Percentiles rank a stretch among this genome's conserved stretches.
Conservation (phyloP, 2,888 invertebrate species). For the Acrocera orbiculus region DNA sequence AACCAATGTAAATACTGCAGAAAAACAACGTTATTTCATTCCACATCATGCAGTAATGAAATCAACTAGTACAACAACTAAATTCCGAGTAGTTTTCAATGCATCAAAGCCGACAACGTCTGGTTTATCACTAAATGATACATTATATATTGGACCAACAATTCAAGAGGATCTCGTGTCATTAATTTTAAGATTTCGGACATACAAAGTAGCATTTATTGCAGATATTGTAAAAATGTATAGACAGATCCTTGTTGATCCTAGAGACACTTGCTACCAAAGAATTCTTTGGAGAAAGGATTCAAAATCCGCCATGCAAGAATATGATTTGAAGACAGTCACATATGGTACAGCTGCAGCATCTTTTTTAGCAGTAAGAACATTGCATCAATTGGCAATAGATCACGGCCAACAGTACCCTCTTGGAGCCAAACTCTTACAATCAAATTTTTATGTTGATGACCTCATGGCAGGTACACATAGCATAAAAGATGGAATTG, state of each 20-base stretch:
- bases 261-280: constrained; percentile 5
- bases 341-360: constrained; percentile 7
- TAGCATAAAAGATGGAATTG: neutral
- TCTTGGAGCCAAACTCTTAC: constrained; percentile 3
- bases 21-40: constrained; percentile 1
- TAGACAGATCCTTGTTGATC: constrained; percentile 4
- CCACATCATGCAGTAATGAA: constrained; percentile 7
- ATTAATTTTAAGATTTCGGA: constrained; percentile 5
- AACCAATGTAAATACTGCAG: neutral
- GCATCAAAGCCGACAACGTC: neutral
- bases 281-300: constrained; percentile 7
- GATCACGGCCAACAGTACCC: constrained; percentile 5
- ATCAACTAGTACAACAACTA: constrained; percentile 3
- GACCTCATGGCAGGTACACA: constrained; percentile 5
- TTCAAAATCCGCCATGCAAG: neutral
- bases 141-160: constrained; percentile 3
- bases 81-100: constrained; percentile 6
- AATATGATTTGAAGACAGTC: constrained; percentile 5
- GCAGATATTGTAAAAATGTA: constrained; percentile 10
- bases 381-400: constrained; percentile 4
- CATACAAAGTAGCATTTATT: constrained; percentile 1
- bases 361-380: constrained; percentile 5
- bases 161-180: constrained; percentile 5
- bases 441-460: constrained; percentile 9
- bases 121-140: constrained; percentile 3